These are phyloP conservation scores for Carcina quercana DNA, from an alignment of 2,888 invertebrate genomes.

Conservation along the genomic window DNA sequence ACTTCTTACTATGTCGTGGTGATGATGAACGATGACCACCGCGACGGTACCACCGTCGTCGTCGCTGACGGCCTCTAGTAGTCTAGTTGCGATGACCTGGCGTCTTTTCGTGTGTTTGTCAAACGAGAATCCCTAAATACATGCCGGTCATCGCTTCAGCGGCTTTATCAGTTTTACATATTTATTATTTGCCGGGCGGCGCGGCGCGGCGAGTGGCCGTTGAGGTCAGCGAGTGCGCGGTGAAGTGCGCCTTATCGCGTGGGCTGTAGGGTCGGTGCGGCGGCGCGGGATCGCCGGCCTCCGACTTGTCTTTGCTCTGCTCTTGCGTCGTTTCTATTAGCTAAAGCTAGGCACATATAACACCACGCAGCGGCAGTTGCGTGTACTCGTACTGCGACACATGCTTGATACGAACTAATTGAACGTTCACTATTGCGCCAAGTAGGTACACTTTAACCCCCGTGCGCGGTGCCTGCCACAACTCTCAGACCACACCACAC, in stretches of 20 bases:
- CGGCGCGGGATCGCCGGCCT: slow-evolving; percentile 43
- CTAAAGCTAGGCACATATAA: slow-evolving; percentile 6
- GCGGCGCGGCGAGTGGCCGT: slow-evolving; percentile 42
- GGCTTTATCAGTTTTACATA: slow-evolving; percentile 72
- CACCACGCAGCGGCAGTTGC: neutral
- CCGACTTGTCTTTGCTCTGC: slow-evolving; percentile 56
- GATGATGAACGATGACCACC: slow-evolving; percentile 36
- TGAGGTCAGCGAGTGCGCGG: slow-evolving; percentile 61
- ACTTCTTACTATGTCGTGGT: slow-evolving; percentile 20
- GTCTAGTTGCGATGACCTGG: slow-evolving; percentile 43
- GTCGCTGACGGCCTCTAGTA: slow-evolving; percentile 30
- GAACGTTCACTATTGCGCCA: too few relatives aligned
- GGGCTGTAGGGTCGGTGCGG: slow-evolving; percentile 55
- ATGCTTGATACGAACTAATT: neutral
- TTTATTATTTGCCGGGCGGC: slow-evolving; percentile 64
- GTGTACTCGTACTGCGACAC: neutral
- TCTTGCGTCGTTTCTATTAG: slow-evolving; percentile 59
- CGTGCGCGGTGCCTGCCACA: too few relatives aligned
- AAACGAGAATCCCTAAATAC: slow-evolving; percentile 61
- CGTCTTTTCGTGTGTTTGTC: slow-evolving; percentile 49
- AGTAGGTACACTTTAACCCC: too few relatives aligned
- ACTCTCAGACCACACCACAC: too few relatives aligned
- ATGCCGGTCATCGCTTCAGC: slow-evolving; percentile 67
- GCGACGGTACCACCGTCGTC: slow-evolving; percentile 30
- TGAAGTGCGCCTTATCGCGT: slow-evolving; percentile 63